A percentile compares a stretch with the other conserved stretches of the same genome.
Evolutionary conservation across 2,113 vertebrate species (phyloP).

Genomic region (Tringa solitaria): DNA sequence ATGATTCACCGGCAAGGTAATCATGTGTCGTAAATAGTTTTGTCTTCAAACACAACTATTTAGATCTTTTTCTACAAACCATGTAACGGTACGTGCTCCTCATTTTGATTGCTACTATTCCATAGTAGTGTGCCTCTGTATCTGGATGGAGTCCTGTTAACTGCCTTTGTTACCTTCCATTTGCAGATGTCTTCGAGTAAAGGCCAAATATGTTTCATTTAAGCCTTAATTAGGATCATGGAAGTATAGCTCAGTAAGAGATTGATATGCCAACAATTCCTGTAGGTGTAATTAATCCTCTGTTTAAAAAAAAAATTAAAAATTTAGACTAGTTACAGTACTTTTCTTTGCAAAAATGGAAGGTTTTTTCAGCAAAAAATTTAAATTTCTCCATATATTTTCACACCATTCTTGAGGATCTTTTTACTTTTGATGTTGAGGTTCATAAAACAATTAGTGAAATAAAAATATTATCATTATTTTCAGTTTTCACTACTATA

Average conservation of each 20-base stretch:
- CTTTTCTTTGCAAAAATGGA: background rate
- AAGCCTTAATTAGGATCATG: background rate
- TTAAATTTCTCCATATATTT: background rate
- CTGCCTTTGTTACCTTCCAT: background rate
- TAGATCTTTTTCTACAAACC: background rate
- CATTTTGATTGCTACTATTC: background rate
- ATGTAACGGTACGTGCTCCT: background rate
- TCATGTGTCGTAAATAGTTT: background rate
- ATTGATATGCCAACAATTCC: background rate
- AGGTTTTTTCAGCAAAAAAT: background rate
- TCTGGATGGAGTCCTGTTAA: background rate
- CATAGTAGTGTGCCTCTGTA: background rate
- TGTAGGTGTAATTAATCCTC: background rate
- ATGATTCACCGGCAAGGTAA: constrained; percentile 99
- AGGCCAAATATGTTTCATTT: background rate
- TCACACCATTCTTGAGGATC: background rate
- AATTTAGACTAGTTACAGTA: background rate
- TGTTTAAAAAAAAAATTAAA: background rate
- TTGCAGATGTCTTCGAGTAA: background rate
- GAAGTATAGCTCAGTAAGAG: background rate
- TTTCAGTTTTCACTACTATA: background rate
- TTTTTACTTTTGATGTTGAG: background rate
- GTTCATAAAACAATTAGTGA: background rate
- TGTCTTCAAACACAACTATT: background rate
- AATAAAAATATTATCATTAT: background rate